Evolutionary conservation across 2,113 vertebrate species (phyloP).

Genomic region (Neolamprologus toae): DNA sequence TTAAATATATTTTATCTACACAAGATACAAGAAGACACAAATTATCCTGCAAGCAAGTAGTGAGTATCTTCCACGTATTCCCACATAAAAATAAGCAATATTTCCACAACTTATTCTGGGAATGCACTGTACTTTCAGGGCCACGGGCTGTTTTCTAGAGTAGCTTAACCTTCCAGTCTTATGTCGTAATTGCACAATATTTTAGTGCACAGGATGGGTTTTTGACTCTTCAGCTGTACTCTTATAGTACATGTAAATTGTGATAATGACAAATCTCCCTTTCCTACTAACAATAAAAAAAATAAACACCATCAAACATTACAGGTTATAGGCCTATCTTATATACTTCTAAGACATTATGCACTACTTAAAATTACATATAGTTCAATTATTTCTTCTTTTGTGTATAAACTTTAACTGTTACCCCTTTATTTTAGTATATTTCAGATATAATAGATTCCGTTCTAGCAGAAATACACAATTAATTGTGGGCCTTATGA

Average conservation of each 20-base stretch:
- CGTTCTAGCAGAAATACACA: not conserved
- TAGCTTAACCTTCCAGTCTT: not conserved
- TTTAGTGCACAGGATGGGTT: not conserved
- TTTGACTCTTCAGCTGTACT: not conserved
- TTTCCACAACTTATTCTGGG: not conserved
- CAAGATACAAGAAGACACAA: not conserved
- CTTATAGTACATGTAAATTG: not conserved
- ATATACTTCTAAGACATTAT: not conserved
- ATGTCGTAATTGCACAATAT: not conserved
- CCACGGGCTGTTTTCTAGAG: not conserved
- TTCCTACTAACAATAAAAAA: not conserved
- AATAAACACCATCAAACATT: not conserved
- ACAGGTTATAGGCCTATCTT: not conserved
- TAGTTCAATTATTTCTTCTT: not conserved
- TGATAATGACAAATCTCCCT: not conserved
- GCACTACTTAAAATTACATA: not conserved
- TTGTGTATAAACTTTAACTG: not conserved
- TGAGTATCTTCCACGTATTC: not conserved
- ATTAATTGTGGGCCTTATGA: not conserved
- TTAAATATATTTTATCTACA: not conserved
- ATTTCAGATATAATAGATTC: not conserved
- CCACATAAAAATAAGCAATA: not conserved
- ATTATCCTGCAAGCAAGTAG: not conserved
- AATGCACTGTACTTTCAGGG: not conserved
- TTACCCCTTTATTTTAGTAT: not conserved